Percentiles rank a stretch among this genome's conserved stretches.
phyloP scores from a whole-genome alignment of 1,140 invertebrate genomes.

The Pachypeltis micranthus region DNA sequence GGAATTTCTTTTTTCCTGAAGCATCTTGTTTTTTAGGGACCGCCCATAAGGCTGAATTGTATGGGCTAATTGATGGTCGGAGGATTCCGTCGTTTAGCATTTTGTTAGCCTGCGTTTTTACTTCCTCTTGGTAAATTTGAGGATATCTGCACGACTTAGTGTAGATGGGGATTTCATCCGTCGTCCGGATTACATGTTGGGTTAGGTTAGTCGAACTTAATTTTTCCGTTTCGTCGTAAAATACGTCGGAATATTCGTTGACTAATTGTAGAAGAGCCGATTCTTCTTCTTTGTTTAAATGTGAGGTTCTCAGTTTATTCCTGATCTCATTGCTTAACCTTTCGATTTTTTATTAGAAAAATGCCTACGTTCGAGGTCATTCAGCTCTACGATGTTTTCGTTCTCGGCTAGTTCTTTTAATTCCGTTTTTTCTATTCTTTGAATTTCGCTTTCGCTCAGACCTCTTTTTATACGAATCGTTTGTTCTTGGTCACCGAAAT shows the following conservation, averaged over 20 bases:
- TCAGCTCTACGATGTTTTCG: no score
- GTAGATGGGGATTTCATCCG: conserved; percentile 24
- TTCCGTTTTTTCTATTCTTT: no score
- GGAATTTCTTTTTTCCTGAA: conserved; percentile 22
- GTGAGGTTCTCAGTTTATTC: no score
- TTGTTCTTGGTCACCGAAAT: no score
- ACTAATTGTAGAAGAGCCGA: background rate
- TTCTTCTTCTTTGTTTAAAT: background rate
- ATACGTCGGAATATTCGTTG: background rate
- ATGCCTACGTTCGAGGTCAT: no score
- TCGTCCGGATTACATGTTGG: conserved; percentile 29
- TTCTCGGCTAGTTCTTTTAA: no score
- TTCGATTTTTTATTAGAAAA: no score
- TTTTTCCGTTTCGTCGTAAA: background rate
- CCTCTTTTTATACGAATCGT: no score
- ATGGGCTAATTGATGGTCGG: conserved; percentile 20
- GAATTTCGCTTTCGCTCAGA: no score
- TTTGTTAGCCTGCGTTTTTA: conserved; percentile 32
- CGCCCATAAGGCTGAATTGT: conserved; percentile 18
- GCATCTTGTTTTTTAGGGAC: no score
- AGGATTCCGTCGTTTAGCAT: no score
- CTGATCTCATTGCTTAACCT: no score
- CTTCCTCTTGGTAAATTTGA: conserved; percentile 30
- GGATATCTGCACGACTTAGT: conserved; percentile 32
- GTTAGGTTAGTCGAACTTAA: conserved; percentile 17